Conservation (phyloP, 2,797 vertebrate species). For the Salmo trutta region DNA sequence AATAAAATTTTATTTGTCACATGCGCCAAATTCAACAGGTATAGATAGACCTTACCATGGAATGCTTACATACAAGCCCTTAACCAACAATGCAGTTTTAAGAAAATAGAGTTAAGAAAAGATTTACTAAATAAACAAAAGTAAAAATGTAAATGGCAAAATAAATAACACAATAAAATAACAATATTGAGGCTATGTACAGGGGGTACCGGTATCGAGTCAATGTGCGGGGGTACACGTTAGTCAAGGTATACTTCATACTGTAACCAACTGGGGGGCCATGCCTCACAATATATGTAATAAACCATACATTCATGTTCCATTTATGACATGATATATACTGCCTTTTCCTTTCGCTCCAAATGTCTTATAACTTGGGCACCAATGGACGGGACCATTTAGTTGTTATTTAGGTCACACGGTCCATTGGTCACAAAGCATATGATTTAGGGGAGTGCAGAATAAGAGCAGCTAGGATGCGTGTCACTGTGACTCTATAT, state of each 20-base stretch:
- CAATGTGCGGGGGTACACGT: too few relatives aligned
- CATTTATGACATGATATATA: not conserved
- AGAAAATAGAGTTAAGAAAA: too few relatives aligned
- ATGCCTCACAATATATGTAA: not conserved
- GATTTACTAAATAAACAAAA: too few relatives aligned
- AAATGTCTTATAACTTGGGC: constrained; percentile 13
- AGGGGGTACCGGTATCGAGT: too few relatives aligned
- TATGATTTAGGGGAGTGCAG: constrained; percentile 52
- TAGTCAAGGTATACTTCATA: not conserved
- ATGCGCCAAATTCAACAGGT: too few relatives aligned
- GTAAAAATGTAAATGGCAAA: too few relatives aligned
- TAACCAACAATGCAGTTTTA: too few relatives aligned
- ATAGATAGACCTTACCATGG: too few relatives aligned
- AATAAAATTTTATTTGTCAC: too few relatives aligned
- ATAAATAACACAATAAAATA: too few relatives aligned
- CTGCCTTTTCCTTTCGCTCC: not conserved
- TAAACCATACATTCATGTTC: not conserved
- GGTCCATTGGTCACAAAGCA: constrained; percentile 50
- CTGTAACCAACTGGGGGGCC: not conserved
- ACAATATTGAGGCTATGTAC: too few relatives aligned
- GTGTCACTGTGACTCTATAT: constrained; percentile 58
- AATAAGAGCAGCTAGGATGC: constrained; percentile 43
- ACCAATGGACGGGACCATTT: constrained; percentile 13
- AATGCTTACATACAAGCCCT: too few relatives aligned
- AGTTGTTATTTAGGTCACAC: constrained; percentile 60